A percentile compares a stretch with the other conserved stretches of the same genome.
Conservation (phyloP, 2,797 vertebrate species). For the Sebastes vulpes region DNA sequence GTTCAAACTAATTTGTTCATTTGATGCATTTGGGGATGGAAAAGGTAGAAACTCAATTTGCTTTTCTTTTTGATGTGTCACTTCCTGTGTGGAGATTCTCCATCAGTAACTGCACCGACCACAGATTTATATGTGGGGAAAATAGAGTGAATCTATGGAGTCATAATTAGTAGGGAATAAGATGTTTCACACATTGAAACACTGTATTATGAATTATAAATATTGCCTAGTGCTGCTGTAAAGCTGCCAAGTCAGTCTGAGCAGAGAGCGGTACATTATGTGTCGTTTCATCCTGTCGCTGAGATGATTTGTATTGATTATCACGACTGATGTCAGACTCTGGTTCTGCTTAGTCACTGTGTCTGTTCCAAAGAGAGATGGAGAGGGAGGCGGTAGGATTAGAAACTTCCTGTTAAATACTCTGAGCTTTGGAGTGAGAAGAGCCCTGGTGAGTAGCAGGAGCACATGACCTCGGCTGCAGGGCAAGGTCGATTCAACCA, state of each 20-base stretch:
- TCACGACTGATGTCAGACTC: background rate
- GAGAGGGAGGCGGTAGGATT: slow-evolving; percentile 9
- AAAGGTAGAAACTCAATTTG: background rate
- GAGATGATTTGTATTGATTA: slow-evolving; percentile 1
- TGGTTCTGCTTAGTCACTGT: background rate
- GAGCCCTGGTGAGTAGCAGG: slow-evolving; percentile 3
- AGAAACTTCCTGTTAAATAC: slow-evolving; percentile 25
- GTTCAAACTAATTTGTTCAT: background rate
- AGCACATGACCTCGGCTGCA: slow-evolving; percentile 22
- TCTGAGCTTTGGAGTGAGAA: slow-evolving; percentile 24
- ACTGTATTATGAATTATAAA: background rate
- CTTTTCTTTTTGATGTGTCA: background rate
- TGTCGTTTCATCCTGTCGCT: background rate
- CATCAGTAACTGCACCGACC: background rate
- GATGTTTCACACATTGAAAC: background rate
- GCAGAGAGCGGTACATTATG: background rate
- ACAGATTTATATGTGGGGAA: too few relatives aligned
- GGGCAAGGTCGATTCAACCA: background rate
- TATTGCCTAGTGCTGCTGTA: background rate
- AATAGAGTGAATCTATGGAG: background rate
- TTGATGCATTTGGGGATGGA: background rate
- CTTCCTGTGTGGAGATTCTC: background rate
- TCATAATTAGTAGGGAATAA: background rate
- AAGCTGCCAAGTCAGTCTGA: background rate
- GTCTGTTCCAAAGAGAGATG: slow-evolving; percentile 7